Base-by-base conservation (phyloP, 1,140 invertebrate species). In the Cherax quadricarinatus region DNA sequence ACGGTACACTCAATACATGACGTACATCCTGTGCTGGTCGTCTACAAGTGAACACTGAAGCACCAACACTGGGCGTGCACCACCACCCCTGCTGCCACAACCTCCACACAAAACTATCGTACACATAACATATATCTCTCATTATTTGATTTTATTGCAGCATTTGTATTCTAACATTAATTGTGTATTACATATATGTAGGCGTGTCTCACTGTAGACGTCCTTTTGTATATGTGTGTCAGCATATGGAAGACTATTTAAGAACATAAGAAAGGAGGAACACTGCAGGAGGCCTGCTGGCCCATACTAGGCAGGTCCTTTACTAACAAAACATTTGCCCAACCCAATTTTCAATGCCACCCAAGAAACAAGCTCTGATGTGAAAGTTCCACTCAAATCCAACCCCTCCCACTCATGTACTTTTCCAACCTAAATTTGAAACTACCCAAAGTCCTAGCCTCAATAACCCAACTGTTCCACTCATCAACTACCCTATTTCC, bases 31-130 rank as follows among this genome's bases (percentile, higher is more conserved):
- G 14, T 9, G 48, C 49, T 10, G 12, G 62, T 66, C 70, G 48
- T 53, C 60, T 21, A 66, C 89, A 91, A 81, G 16, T 51, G 60
- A 91, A 91, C 89, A 91, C 89, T 91, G 89, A 81, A 24, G 57
- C 6, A 57, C 7, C 10, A 75, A 30, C 30, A 49, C 51, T 84
- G 53, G 62, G 16, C 21, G n/a, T n/a, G 79, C 51, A 66, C 79
- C 30, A 79, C 80, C 30, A 79, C 57, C 87, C 66, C n/a, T 53
- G 85, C 14, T 87, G 73, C 73, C 85, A 57, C 18, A 14, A 30
- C n/a, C 21, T 49, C 10, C 24, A 12, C 3, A 12, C 12, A 41
- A 81, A 30, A 14, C 30, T 80, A 30, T 88, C 75, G 86, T 88
- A 80, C 86, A 49, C n/a, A n/a, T 81, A 7, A 48, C 4, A 10